These are phyloP conservation scores for Pseudococcus viburni DNA, from an alignment of 2,888 invertebrate species.

Conservation along the genomic window DNA sequence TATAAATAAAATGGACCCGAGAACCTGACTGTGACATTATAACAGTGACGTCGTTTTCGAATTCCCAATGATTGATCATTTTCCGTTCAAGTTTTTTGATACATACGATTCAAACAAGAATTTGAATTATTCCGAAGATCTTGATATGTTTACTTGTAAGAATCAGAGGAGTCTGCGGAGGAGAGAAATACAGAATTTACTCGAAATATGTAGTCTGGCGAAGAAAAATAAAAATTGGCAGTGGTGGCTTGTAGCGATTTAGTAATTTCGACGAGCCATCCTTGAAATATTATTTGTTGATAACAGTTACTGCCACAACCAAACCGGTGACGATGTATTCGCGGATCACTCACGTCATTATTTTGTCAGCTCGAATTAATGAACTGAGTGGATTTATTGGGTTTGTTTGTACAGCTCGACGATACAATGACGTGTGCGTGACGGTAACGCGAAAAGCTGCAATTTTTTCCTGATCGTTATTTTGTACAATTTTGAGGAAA, in stretches of 20 bases:
- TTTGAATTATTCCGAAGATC: no score
- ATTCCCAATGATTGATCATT: not conserved
- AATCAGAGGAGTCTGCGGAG: not conserved
- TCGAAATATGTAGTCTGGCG: not conserved
- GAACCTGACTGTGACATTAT: not conserved
- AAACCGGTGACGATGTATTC: not conserved
- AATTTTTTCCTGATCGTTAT: no score
- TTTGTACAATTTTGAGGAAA: no score
- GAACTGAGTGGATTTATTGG: no score
- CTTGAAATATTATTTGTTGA: slow-evolving; percentile 14
- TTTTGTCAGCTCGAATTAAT: not conserved
- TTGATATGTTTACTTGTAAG: not conserved
- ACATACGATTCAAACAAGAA: not conserved
- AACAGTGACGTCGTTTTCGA: not conserved
- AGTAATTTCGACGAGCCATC: not conserved
- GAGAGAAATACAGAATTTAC: not conserved
- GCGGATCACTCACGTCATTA: not conserved
- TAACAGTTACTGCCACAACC: not conserved
- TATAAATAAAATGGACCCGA: slow-evolving; percentile 18
- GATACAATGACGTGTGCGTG: not conserved
- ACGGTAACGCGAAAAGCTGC: no score
- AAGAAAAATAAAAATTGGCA: not conserved
- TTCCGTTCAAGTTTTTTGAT: not conserved
- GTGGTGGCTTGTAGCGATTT: not conserved
- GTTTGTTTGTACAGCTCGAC: no score